These are phyloP conservation scores for Myotis yumanensis DNA, from an alignment of 2,113 vertebrate genomes.

Conservation along the genomic window DNA sequence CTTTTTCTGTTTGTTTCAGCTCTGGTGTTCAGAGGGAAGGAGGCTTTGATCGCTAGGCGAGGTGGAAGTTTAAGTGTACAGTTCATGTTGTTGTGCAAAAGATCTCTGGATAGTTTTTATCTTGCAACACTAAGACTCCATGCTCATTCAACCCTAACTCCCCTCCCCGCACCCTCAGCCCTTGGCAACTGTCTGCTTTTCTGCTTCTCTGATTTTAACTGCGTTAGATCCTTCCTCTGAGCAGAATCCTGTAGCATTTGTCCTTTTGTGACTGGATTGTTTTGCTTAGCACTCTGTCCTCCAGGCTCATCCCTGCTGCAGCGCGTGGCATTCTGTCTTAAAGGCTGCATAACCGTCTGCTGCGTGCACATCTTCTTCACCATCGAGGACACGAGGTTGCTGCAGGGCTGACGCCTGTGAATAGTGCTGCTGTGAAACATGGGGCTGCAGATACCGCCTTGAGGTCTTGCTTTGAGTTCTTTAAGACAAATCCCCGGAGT, in stretches of 20 bases:
- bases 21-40: not conserved
- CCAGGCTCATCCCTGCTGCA: not conserved
- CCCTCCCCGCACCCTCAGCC: no score
- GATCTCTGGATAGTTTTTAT: not conserved
- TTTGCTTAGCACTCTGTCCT: not conserved
- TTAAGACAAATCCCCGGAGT: not conserved
- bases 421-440: not conserved
- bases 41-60: not conserved
- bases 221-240: not conserved
- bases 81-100: not conserved
- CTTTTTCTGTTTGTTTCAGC: not conserved
- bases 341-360: not conserved
- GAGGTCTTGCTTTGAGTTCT: not conserved
- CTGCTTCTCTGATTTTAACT: not conserved
- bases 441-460: not conserved
- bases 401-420: not conserved
- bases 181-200: not conserved
- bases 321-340: not conserved
- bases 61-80: not conserved
- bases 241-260: not conserved
- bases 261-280: not conserved
- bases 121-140: rapidly evolving
- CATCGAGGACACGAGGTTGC: not conserved
- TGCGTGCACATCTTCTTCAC: rapidly evolving
- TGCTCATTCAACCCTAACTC: no score